Evolutionary conservation across 2,888 invertebrate genomes (phyloP), one percentile per base, ranked within the genome.

Genomic region (Asteroscopus sphinx): DNA sequence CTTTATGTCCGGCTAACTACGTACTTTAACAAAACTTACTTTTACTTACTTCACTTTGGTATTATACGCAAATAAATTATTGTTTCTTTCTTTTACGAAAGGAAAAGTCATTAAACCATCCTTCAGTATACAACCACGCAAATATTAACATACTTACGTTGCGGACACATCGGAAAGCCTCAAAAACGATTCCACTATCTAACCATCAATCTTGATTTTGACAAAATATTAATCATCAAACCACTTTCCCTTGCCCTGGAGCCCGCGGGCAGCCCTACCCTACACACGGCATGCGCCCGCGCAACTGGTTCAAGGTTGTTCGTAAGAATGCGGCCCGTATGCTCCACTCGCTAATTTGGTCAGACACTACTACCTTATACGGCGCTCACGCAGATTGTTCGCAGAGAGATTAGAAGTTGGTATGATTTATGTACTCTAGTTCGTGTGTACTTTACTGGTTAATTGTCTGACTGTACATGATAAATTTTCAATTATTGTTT

Each of bases 261-360:
- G 28, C 56, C 44, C 5, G 2, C 21, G 40, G 65, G 21, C 75
- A 81, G 52, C 81, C 83, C 78, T 74, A 57, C 81, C 83, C 78
- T 74, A 57, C 21, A 12, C 5, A 1, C 41, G 47, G 63, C 68
- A 15, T 71, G 60, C 73, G 81, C 79, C 65, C 80, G 68, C 68
- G 53, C 77, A 85, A 81, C 74, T 85, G 82, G 86, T 80, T 82
- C 87, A 86, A 86, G 86, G 86, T 76, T 78, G 73, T 58, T 33
- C 36, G 36, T 53, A 68, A 70, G 77, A 75, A 73, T 77, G 79
- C 74, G 71, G 77, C 65, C 75, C 71, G 72, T 55, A 62, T 68
- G 70, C 68, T 11, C 45, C 46, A 26, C 68, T 68, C 70, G 76
- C 73, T 77, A 78, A 78, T 78, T 74, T 71, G 61, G 49, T 64